Conservation (phyloP, 2,888 invertebrate species). For the Dynastes tityus region DNA sequence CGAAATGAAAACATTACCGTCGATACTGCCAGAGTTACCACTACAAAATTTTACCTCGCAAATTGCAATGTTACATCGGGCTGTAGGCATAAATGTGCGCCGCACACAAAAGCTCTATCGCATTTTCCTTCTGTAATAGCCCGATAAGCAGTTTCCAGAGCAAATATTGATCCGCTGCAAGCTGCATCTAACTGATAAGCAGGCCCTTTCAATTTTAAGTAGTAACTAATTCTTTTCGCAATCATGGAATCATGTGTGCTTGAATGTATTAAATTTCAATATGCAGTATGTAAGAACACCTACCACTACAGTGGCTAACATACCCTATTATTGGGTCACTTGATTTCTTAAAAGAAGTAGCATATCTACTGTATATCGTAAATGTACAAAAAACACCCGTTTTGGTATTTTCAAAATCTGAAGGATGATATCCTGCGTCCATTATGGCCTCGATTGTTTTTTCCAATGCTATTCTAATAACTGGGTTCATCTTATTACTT, state of each 20-base stretch:
- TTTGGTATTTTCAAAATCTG: constrained; percentile 79
- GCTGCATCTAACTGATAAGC: constrained; percentile 80
- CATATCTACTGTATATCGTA: no score
- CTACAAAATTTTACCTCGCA: constrained; percentile 72
- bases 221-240: constrained; percentile 18
- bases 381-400: constrained; percentile 84
- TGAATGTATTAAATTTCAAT: constrained; percentile 25
- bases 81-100: constrained; percentile 88
- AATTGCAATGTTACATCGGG: constrained; percentile 93
- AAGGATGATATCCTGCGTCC: constrained; percentile 80
- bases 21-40: not conserved
- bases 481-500: constrained; percentile 73
- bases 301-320: not conserved
- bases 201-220: constrained; percentile 22
- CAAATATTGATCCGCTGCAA: constrained; percentile 92
- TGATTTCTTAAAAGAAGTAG: not conserved
- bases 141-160: constrained; percentile 86
- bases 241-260: not conserved
- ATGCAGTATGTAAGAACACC: no score
- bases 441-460: constrained; percentile 75
- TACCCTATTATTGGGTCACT: constrained; percentile 14
- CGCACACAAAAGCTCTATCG: constrained; percentile 92
- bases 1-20: not conserved
- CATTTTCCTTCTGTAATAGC: constrained; percentile 86
- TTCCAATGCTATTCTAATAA: constrained; percentile 75